Evolutionary conservation across 2,888 invertebrate genomes (phyloP), one percentile per base, ranked within the genome.

Genomic region (Sinodicranocentrus sp.): DNA sequence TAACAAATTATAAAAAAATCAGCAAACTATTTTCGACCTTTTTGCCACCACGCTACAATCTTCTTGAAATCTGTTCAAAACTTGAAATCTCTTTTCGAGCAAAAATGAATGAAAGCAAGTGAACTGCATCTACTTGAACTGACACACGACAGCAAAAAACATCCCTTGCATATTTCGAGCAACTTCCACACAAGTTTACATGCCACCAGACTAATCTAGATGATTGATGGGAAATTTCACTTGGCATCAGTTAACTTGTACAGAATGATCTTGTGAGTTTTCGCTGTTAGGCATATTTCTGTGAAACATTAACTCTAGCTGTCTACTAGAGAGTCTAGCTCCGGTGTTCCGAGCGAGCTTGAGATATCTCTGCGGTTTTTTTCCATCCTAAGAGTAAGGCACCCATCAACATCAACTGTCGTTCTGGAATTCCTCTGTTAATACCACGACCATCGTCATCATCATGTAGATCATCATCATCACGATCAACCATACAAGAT

Each of bases 231-330:
- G 54, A 80, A 73, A 80, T 80, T 72, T 73, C 43, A 73, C 39
- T 80, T 80, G 80, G 80, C 80, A 80, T 72, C 80, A 61, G 65
- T 57, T 80, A n/a, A n/a, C n/a, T n/a, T n/a, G n/a, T n/a, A 61
- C 79, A 48, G 3, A 33, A 5, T n/a, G n/a, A 48, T 48, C 48
- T n/a, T 48, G n/a, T n/a, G n/a, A n/a, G n/a, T n/a, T 33, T 33
- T 48, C 15, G 48, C 48, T n/a, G n/a, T n/a, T n/a, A n/a, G n/a
- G n/a, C n/a, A n/a, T n/a, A n/a, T n/a, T n/a, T n/a, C n/a, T n/a
- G n/a, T n/a, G n/a, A n/a, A n/a, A n/a, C n/a, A n/a, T n/a, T n/a
- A n/a, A n/a, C n/a, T n/a, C n/a, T n/a, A n/a, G n/a, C n/a, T n/a
- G n/a, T n/a, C n/a, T n/a, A n/a, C n/a, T 57, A 17, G 57, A 10